phyloP scores from a whole-genome alignment of 2,888 invertebrate genomes.

The Chironomus tentans region DNA sequence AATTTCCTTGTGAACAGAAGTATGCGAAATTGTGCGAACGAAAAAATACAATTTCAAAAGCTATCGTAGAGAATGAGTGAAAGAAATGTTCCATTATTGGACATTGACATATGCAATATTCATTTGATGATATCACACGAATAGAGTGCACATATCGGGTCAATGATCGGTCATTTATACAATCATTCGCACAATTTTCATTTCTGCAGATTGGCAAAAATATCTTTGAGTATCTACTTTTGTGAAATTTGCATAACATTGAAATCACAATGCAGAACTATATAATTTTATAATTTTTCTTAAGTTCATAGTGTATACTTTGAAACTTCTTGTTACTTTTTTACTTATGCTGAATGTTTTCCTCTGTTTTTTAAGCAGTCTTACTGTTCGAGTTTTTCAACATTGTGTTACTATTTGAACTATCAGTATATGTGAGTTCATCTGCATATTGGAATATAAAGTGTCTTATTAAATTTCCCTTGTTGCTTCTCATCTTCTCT shows the following conservation, averaged over 20 bases:
- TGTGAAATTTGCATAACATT: too few species aligned
- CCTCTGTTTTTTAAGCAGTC: not conserved
- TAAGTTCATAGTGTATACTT: too few species aligned
- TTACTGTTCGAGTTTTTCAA: too few species aligned
- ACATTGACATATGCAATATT: conserved; percentile 22
- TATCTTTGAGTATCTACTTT: too few species aligned
- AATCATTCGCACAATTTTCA: not conserved
- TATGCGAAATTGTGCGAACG: not conserved
- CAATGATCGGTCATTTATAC: not conserved
- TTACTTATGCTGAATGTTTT: not conserved
- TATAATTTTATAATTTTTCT: too few species aligned
- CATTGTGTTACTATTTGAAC: not conserved
- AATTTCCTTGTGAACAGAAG: not conserved
- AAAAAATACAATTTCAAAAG: not conserved
- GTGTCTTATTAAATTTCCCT: conserved; percentile 9
- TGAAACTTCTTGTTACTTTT: too few species aligned
- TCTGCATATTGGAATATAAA: not conserved
- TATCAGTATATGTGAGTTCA: not conserved
- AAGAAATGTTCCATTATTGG: conserved; percentile 13
- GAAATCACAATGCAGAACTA: too few species aligned
- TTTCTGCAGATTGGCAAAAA: not conserved
- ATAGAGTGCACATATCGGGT: not conserved
- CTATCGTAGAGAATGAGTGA: not conserved
- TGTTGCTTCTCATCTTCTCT: not conserved
- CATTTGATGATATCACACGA: too few species aligned